phyloP scores from a whole-genome alignment of 2,888 invertebrate species.

The Lycocerus yunnanus region DNA sequence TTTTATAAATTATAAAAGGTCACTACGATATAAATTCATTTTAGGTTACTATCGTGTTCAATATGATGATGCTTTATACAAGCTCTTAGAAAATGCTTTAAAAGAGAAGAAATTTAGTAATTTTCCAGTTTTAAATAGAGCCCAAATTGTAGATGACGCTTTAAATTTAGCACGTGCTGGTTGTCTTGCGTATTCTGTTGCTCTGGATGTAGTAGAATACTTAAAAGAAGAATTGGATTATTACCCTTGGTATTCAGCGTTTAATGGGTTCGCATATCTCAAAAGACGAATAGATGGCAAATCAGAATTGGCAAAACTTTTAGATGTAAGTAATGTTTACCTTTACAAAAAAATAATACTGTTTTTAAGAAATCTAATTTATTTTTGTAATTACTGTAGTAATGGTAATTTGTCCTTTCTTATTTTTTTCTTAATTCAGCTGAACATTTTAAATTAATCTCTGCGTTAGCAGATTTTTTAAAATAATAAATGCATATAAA shows the following conservation, averaged over 20 bases:
- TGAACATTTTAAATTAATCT: no score
- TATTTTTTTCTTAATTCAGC: no score
- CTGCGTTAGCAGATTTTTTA: no score
- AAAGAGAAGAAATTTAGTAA: conserved; percentile 52
- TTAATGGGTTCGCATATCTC: conserved; percentile 55
- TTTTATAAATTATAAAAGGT: no score
- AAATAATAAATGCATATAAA: no score
- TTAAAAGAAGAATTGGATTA: conserved; percentile 70
- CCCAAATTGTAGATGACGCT: conserved; percentile 80
- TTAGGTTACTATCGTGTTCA: conserved; percentile 58
- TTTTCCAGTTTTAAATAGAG: conserved; percentile 72
- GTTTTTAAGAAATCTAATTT: no score
- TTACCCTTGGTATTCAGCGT: conserved; percentile 78
- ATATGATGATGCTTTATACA: conserved; percentile 66
- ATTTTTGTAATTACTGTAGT: no score
- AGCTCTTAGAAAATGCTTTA: conserved; percentile 56
- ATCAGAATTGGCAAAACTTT: conserved; percentile 40
- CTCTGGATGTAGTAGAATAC: conserved; percentile 71
- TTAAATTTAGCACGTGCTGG: conserved; percentile 75
- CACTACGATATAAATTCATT: no score
- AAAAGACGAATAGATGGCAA: conserved; percentile 41
- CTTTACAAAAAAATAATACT: background rate
- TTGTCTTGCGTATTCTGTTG: conserved; percentile 62
- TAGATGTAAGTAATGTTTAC: conserved; percentile 7
- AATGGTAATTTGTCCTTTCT: no score